A percentile compares a stretch with the other conserved stretches of the same genome.
Conservation (phyloP, 2,888 invertebrate genomes). For the Melipona beecheii region DNA sequence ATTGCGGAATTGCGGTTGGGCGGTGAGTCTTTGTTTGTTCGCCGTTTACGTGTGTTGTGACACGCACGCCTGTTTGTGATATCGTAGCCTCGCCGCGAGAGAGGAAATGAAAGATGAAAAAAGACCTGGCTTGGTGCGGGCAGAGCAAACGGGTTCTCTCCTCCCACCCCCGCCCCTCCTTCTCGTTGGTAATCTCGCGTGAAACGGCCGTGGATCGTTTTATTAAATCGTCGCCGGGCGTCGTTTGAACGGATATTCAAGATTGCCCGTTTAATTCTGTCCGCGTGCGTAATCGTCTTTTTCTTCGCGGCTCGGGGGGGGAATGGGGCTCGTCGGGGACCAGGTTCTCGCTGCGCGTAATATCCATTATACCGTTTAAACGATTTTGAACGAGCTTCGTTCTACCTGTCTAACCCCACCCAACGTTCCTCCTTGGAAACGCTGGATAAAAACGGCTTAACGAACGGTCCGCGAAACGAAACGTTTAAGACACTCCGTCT, state of each 20-base stretch:
- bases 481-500: conserved; percentile 38
- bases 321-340: neutral
- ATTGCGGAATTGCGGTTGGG: conserved; percentile 84
- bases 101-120: conserved; percentile 2
- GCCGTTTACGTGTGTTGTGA: conserved; percentile 20
- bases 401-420: neutral
- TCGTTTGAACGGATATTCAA: conserved; percentile 35
- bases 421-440: neutral
- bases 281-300: conserved; percentile 27
- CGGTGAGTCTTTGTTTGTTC: conserved; percentile 78
- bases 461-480: conserved; percentile 38
- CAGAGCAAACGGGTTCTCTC: no score
- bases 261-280: conserved; percentile 43
- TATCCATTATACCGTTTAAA: conserved; percentile 54
- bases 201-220: conserved; percentile 8
- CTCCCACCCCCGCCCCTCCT: no score
- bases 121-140: neutral
- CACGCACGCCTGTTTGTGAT: neutral
- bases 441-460: conserved; percentile 32
- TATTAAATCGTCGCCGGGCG: conserved; percentile 34
- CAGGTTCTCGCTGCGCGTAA: conserved; percentile 20
- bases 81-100: neutral
- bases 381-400: conserved; percentile 36
- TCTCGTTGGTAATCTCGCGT: neutral
- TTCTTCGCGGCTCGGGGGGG: conserved; percentile 18